A percentile compares a stretch with the other conserved stretches of the same genome.
Conservation (phyloP, 37 sponge, comb jelly and placozoan species). For the Sycon ciliatum region DNA sequence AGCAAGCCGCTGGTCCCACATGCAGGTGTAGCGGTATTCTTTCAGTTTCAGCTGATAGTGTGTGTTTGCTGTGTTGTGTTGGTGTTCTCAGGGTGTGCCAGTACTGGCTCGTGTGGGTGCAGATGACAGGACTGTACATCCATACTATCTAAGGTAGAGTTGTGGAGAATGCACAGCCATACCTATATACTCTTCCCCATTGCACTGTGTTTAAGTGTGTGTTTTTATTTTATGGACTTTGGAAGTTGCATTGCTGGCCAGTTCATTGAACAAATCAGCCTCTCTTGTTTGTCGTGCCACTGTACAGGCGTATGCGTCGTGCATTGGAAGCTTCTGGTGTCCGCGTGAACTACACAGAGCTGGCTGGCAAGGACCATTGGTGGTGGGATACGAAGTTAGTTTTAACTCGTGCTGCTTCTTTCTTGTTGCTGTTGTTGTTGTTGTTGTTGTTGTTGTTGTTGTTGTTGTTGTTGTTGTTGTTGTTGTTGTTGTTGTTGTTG, state of each 20-base stretch:
- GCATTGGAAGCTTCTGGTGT: background rate
- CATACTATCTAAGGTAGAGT: background rate
- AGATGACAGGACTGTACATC: slow-evolving; percentile 16
- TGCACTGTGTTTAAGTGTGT: too few relatives aligned
- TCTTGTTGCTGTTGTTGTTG: too few relatives aligned
- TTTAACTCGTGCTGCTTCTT: too few relatives aligned
- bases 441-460: too few relatives aligned
- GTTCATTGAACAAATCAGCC: too few relatives aligned
- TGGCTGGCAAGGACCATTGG: slow-evolving; percentile 18
- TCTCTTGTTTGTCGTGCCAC: background rate
- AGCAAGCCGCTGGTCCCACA: too few relatives aligned
- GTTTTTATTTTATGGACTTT: too few relatives aligned
- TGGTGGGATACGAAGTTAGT: slow-evolving; percentile 12
- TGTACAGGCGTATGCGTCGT: background rate
- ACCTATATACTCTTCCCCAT: background rate
- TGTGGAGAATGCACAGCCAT: background rate
- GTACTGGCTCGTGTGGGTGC: slow-evolving; percentile 5
- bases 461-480: too few relatives aligned
- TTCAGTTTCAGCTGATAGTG: background rate
- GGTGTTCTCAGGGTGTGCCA: background rate
- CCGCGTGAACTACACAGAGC: background rate
- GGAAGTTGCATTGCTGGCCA: too few relatives aligned
- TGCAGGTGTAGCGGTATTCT: too few relatives aligned
- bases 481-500: too few relatives aligned
- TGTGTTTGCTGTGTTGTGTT: background rate